Conservation (phyloP, 2,113 vertebrate species). For the Lamprotornis superbus region DNA sequence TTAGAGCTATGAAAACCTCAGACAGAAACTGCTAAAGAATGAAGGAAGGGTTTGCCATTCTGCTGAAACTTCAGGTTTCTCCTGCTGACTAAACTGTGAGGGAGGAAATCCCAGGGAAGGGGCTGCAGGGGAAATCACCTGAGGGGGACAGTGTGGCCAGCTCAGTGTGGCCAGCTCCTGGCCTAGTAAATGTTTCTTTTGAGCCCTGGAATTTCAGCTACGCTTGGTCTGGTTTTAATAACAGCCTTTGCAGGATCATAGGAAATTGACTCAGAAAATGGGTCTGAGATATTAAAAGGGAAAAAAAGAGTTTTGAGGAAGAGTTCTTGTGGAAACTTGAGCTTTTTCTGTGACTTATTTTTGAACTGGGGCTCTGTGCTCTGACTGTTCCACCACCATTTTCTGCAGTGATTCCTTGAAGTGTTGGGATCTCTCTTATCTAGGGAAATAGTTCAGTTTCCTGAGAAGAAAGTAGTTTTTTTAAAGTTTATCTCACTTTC, state of each 20-base stretch:
- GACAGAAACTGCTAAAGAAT: conserved; percentile 12
- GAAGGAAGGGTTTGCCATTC: conserved; percentile 21
- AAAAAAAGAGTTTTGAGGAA: background rate
- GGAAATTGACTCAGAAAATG: conserved; percentile 74
- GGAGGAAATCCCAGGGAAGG: conserved; percentile 63
- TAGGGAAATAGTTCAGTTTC: conserved; percentile 30
- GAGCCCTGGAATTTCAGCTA: conserved; percentile 72
- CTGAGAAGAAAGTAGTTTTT: conserved; percentile 26
- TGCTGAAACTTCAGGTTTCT: conserved; percentile 64
- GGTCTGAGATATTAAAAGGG: conserved; percentile 68
- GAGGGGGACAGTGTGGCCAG: conserved; percentile 43
- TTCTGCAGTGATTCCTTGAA: conserved; percentile 35
- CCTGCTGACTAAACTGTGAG: background rate
- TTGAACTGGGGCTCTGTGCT: conserved; percentile 17
- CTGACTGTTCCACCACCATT: background rate
- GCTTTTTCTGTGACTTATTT: conserved; percentile 31
- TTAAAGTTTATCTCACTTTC: conserved; percentile 32
- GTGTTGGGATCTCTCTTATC: conserved; percentile 24
- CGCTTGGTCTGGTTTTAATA: conserved; percentile 76
- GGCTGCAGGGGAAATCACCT: conserved; percentile 55
- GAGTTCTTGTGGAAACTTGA: conserved; percentile 42
- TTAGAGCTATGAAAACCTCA: conserved; percentile 28
- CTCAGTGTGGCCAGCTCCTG: conserved; percentile 17
- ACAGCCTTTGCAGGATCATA: conserved; percentile 71
- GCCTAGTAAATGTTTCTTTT: conserved; percentile 42